phyloP scores from a whole-genome alignment of 2,797 vertebrate species.

The Dendrocincla tyrannina region DNA sequence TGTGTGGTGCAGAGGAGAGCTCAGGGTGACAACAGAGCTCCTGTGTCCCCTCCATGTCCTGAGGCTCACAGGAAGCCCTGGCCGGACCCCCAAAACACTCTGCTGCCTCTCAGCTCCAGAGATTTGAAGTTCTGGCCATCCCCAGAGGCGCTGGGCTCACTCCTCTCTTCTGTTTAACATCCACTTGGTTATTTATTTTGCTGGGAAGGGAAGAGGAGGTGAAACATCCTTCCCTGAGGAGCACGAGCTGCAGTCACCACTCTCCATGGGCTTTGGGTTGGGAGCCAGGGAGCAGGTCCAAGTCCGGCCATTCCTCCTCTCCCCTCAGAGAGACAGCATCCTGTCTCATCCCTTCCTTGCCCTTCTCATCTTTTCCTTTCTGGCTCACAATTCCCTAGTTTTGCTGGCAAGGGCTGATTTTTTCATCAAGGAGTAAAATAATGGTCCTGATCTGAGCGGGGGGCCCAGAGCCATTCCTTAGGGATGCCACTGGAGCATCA shows the following conservation, averaged over 20 bases:
- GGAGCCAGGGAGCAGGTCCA: neutral
- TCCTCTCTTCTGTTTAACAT: neutral
- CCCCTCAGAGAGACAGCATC: neutral
- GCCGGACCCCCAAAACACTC: neutral
- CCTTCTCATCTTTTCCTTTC: neutral
- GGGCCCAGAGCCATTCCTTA: neutral
- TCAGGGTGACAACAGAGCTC: neutral
- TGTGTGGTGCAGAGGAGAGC: neutral
- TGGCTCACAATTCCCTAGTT: neutral
- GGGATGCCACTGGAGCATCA: accelerated
- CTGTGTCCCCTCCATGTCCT: neutral
- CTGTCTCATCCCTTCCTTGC: neutral
- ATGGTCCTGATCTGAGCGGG: accelerated
- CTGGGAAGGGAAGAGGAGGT: neutral
- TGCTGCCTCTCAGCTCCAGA: neutral
- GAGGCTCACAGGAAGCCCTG: neutral
- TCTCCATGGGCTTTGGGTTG: neutral
- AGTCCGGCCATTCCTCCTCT: neutral
- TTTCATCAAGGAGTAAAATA: neutral
- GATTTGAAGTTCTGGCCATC: neutral
- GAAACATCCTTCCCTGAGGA: neutral
- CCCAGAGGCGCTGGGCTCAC: neutral
- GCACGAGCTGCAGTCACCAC: neutral
- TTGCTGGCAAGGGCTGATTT: neutral
- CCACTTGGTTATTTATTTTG: neutral